Evolutionary conservation across 2,797 vertebrate species (phyloP).

Genomic region (Pseudopleuronectes americanus): DNA sequence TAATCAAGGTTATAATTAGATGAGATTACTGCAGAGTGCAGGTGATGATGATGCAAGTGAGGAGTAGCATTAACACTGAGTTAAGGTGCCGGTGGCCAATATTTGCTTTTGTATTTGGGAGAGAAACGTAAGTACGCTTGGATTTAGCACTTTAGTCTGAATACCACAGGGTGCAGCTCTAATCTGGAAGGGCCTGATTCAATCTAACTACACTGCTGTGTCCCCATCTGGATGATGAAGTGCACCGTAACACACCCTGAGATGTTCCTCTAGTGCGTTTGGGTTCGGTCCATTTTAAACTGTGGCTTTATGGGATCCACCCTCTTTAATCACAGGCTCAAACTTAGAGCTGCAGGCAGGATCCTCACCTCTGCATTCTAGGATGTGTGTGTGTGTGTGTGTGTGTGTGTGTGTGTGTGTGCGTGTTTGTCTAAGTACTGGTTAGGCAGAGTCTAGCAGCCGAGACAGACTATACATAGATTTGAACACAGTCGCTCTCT

Average conservation of each 20-base stretch:
- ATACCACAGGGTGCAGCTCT: slow-evolving; percentile 24
- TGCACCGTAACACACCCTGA: slow-evolving; percentile 10
- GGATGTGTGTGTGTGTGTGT: slow-evolving; percentile 10
- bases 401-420: slow-evolving; percentile 19
- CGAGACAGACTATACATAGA: slow-evolving; percentile 10
- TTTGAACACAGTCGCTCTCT: slow-evolving; percentile 28
- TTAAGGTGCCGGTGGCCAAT: too few relatives aligned
- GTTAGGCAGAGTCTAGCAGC: slow-evolving; percentile 32
- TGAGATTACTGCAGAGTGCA: not conserved
- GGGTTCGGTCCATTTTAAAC: slow-evolving; percentile 41
- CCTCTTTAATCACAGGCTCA: slow-evolving; percentile 68
- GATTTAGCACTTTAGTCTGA: not conserved
- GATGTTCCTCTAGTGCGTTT: slow-evolving; percentile 11
- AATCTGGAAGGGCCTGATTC: slow-evolving; percentile 3
- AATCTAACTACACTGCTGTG: slow-evolving; percentile 29
- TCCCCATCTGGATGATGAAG: slow-evolving; percentile 52
- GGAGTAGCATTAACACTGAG: too few relatives aligned
- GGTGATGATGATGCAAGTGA: not conserved
- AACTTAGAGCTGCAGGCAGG: slow-evolving; percentile 52
- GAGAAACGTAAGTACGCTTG: not conserved
- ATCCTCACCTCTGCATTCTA: slow-evolving; percentile 7
- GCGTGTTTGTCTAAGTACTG: slow-evolving; percentile 29
- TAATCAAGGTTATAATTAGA: slow-evolving; percentile 28
- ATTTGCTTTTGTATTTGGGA: not conserved
- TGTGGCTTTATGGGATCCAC: slow-evolving; percentile 47